Conservation (phyloP, 2,113 vertebrate genomes). For the Spheniscus mendiculus region DNA sequence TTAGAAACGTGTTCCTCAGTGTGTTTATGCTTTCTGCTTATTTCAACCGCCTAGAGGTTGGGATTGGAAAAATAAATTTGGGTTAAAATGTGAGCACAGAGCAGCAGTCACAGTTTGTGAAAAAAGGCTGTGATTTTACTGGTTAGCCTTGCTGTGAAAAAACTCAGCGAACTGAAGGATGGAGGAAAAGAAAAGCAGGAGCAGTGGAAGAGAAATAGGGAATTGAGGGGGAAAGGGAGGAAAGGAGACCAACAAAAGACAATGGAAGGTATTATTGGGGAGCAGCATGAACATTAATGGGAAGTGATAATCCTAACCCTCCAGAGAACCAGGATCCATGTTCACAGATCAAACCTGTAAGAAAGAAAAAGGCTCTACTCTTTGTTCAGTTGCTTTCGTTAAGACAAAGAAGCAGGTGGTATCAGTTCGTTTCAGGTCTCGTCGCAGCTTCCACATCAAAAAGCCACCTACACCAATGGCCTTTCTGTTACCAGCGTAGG, state of each 20-base stretch:
- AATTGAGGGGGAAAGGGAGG: neutral
- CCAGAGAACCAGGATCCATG: neutral
- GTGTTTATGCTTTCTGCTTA: neutral
- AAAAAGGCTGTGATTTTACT: neutral
- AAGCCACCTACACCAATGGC: neutral
- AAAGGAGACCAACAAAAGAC: neutral
- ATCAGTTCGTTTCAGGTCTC: neutral
- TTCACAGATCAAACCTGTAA: neutral
- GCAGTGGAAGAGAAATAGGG: neutral
- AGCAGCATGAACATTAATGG: neutral
- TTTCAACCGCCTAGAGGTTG: neutral
- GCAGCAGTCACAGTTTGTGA: neutral
- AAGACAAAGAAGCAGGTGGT: neutral
- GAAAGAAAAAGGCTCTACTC: neutral
- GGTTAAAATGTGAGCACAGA: neutral
- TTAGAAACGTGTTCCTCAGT: neutral
- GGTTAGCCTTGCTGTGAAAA: neutral
- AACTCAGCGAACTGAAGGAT: neutral
- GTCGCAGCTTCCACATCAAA: neutral
- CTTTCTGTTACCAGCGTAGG: neutral
- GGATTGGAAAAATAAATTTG: neutral
- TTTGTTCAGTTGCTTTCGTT: neutral
- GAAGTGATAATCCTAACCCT: neutral
- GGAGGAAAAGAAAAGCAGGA: neutral
- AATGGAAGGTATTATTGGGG: neutral